Evolutionary conservation across 1,140 invertebrate species (phyloP), one percentile per base, ranked within the genome.

Genomic region (Cydia fagiglandana): DNA sequence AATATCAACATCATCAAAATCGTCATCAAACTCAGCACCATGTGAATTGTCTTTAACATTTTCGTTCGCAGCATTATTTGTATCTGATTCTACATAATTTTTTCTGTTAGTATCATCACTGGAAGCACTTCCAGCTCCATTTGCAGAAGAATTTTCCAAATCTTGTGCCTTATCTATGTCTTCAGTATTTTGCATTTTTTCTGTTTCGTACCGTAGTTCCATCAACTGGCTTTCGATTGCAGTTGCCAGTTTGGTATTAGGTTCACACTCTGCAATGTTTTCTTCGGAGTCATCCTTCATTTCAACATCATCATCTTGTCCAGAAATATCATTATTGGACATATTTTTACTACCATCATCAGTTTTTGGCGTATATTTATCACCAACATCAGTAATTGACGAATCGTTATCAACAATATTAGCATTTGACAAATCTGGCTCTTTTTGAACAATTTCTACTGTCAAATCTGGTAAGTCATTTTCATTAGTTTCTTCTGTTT

Each of bases 1-100:
- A 20, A 89, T 79, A 53, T 90, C 86, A 80, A 85, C 81, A 74
- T 90, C 86, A 73, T 84, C 84, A 75, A 88, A 91, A 45, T 83
- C 81, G 78, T 64, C 74, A 61, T 28, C 17, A 28, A 56, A 41
- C 4, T 73, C 41, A 38, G 34, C 75, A 24, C 20, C 24, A 9
- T 24, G 13, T 41, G 64, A 56, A 28, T 80, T 77, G 41, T 79
- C 34, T 74, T 76, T 66, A 76, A 68, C 50, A 30, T 75, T 20
- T 64, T 75, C 64, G 47, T 73, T 50, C 75, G n/a, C 38, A 5
- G 7, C 68, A 56, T 74, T 73, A 9, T 47, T 34, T 47, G 12
- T 47, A 13, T 77, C 10, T 73, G 68, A 53, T 75, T 12, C 73
- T 41, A 64, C 24, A 12, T 73, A 75, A 38, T 66, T 64, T 76